These are phyloP conservation scores for Crocallis elinguaria DNA, from an alignment of 2,888 invertebrate genomes.

Conservation along the genomic window DNA sequence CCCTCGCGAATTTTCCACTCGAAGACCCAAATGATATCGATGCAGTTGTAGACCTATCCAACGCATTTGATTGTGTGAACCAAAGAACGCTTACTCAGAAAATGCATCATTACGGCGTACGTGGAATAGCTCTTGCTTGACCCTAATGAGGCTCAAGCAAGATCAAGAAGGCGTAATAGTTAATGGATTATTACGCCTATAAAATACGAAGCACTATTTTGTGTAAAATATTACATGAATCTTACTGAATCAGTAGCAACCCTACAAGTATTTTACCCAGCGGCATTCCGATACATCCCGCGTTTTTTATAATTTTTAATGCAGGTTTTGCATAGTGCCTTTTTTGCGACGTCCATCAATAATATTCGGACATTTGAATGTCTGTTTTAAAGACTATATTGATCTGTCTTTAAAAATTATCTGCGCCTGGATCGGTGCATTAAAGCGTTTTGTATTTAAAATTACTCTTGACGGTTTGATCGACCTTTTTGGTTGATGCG, in stretches of 20 bases:
- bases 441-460: conserved; percentile 58
- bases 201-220: neutral
- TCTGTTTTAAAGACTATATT: conserved; percentile 73
- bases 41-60: no score
- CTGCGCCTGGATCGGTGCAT: conserved; percentile 61
- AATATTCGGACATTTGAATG: conserved; percentile 79
- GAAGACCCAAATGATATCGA: no score
- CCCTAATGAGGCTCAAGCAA: no score
- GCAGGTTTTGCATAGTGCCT: conserved; percentile 77
- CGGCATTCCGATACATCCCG: conserved; percentile 62
- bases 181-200: no score
- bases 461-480: conserved; percentile 55
- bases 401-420: conserved; percentile 67
- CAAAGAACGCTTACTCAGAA: no score
- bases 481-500: conserved; percentile 32
- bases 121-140: no score
- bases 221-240: neutral
- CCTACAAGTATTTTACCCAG: conserved; percentile 39
- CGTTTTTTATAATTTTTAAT: conserved; percentile 82
- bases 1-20: no score
- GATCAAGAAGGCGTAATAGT: no score
- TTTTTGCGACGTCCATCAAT: conserved; percentile 79
- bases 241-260: neutral
- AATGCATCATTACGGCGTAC: no score
- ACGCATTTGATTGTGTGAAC: no score